Evolutionary conservation across 2,888 invertebrate genomes (phyloP).

Genomic region (Tetropium fuscum): DNA sequence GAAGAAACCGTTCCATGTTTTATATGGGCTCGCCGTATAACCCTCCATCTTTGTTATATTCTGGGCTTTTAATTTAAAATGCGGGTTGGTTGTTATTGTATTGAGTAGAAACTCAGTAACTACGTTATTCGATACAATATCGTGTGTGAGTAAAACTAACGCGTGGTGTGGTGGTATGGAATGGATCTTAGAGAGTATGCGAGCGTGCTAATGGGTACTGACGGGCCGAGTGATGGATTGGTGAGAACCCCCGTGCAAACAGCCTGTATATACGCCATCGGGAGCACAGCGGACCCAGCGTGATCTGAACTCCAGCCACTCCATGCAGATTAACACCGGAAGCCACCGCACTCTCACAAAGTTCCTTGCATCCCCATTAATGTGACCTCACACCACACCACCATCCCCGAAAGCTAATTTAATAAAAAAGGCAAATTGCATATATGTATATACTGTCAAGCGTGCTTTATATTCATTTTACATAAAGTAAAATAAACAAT

Average conservation of each 20-base stretch:
- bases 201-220: slow-evolving; percentile 75
- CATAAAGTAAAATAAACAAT: slow-evolving; percentile 36
- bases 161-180: slow-evolving; percentile 51
- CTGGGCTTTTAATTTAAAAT: slow-evolving; percentile 4
- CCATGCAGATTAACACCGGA: slow-evolving; percentile 61
- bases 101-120: slow-evolving; percentile 26
- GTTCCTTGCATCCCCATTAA: slow-evolving; percentile 49
- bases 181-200: slow-evolving; percentile 61
- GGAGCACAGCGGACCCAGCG: slow-evolving; percentile 53
- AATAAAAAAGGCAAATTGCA: slow-evolving; percentile 50
- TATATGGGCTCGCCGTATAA: too few relatives aligned
- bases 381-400: slow-evolving; percentile 39
- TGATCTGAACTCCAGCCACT: slow-evolving; percentile 53
- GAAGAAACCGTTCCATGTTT: too few relatives aligned
- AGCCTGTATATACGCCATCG: slow-evolving; percentile 57
- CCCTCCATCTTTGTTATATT: not conserved
- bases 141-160: slow-evolving; percentile 45
- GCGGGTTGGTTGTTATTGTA: slow-evolving; percentile 17
- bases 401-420: slow-evolving; percentile 46
- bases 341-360: slow-evolving; percentile 50
- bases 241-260: slow-evolving; percentile 61
- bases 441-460: slow-evolving; percentile 28
- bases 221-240: slow-evolving; percentile 69
- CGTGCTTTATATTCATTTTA: slow-evolving; percentile 28
- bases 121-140: slow-evolving; percentile 33